A percentile compares a stretch with the other conserved stretches of the same genome.
phyloP scores from a whole-genome alignment of 2,113 vertebrate genomes.

The Canis aureus region DNA sequence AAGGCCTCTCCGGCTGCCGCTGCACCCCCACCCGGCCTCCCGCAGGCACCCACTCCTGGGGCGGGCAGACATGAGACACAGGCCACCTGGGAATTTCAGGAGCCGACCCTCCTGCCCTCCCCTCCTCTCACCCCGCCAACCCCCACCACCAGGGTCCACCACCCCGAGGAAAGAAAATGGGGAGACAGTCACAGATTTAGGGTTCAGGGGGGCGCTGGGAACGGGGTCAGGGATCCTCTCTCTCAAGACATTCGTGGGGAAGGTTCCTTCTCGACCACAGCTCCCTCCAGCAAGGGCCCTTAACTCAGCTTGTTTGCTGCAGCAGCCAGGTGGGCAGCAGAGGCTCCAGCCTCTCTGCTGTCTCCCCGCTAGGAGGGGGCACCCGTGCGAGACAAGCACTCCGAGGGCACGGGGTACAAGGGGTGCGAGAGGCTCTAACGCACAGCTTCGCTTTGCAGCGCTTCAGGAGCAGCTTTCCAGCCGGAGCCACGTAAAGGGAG shows the following conservation, averaged over 20 bases:
- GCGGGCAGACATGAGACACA: accelerated
- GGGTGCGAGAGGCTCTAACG: accelerated
- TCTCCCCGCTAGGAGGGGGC: neutral
- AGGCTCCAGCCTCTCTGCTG: accelerated
- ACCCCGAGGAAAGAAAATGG: neutral
- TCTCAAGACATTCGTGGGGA: neutral
- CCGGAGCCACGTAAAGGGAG: neutral
- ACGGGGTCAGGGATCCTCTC: neutral
- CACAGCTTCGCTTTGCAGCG: neutral
- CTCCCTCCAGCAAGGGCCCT: neutral
- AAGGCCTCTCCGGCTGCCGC: accelerated
- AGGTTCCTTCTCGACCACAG: neutral
- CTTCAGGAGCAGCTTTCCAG: neutral
- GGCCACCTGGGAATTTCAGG: too few species aligned
- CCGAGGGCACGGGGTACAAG: neutral
- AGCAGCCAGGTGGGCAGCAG: accelerated
- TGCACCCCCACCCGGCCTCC: accelerated
- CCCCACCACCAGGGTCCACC: neutral
- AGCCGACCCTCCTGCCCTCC: too few species aligned
- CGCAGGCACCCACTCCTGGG: accelerated
- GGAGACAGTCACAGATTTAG: neutral
- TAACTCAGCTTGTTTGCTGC: accelerated
- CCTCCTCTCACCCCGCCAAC: too few species aligned
- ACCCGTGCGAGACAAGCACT: accelerated
- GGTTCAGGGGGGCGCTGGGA: neutral